Percentiles rank a stretch among this genome's conserved stretches.
These are phyloP conservation scores for Leptonema lineaticorne DNA, from an alignment of 1,140 invertebrate genomes.

Conservation along the genomic window DNA sequence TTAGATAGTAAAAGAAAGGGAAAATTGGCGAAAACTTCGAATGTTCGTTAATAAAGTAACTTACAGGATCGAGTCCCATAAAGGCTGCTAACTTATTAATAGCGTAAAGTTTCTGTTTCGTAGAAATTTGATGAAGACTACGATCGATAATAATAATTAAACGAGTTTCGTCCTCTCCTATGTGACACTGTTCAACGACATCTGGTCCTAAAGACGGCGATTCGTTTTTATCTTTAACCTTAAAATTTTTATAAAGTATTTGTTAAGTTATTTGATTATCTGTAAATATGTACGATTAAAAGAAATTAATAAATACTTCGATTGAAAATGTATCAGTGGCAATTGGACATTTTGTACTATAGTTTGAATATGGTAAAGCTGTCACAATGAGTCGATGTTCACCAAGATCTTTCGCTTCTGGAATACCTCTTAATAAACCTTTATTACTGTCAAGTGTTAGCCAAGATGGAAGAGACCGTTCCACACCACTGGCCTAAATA, in stretches of 20 bases:
- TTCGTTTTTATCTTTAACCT: constrained; percentile 55
- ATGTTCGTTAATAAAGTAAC: constrained; percentile 21
- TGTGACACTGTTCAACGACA: constrained; percentile 44
- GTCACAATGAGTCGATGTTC: constrained; percentile 52
- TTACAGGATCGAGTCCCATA: constrained; percentile 54
- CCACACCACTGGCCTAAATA: constrained; percentile 44
- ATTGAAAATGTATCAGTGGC: constrained; percentile 54
- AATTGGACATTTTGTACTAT: constrained; percentile 47
- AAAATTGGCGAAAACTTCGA: neutral
- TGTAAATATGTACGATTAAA: neutral
- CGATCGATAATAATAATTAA: constrained; percentile 51
- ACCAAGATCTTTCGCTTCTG: constrained; percentile 49
- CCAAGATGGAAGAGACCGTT: constrained; percentile 50
- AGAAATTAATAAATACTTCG: constrained; percentile 44
- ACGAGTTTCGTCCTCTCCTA: constrained; percentile 48
- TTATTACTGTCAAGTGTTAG: constrained; percentile 54
- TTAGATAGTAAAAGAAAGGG: neutral
- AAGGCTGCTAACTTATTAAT: constrained; percentile 54
- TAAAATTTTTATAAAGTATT: constrained; percentile 31
- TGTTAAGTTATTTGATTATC: neutral
- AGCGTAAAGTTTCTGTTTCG: constrained; percentile 50
- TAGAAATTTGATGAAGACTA: constrained; percentile 48
- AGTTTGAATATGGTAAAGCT: constrained; percentile 43
- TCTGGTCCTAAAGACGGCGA: constrained; percentile 49
- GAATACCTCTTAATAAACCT: constrained; percentile 54